Conservation (phyloP, 2,113 vertebrate genomes). For the Ptilonorhynchus violaceus region DNA sequence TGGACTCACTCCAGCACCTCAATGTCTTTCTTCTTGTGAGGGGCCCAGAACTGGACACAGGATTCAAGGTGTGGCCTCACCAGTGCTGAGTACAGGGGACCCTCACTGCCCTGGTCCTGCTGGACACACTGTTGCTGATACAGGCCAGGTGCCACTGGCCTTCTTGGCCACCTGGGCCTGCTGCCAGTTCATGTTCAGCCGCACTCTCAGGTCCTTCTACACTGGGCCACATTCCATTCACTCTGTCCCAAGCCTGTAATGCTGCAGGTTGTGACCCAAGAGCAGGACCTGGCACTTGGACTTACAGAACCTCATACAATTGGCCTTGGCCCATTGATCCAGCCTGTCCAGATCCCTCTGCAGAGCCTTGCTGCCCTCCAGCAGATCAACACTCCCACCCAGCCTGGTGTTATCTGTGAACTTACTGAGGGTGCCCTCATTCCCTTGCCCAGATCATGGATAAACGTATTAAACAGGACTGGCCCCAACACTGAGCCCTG, state of each 20-base stretch:
- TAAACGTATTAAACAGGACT: background rate
- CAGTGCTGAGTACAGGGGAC: background rate
- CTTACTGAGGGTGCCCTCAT: background rate
- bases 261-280: background rate
- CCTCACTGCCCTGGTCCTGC: background rate
- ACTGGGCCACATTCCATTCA: background rate
- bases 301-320: rapidly evolving
- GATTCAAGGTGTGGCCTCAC: background rate
- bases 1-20: background rate
- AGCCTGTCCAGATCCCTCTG: background rate
- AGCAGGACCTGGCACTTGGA: rapidly evolving
- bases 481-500: background rate
- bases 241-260: background rate
- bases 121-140: background rate
- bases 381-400: background rate
- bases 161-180: background rate
- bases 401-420: rapidly evolving
- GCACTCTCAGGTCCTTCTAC: background rate
- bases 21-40: too few species aligned
- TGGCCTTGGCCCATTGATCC: background rate
- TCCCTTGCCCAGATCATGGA: background rate
- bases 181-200: background rate
- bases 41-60: background rate
- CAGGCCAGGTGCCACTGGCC: background rate
- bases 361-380: background rate